Evolutionary conservation across 2,888 invertebrate genomes (phyloP).

Genomic region (Brachycybe producta): DNA sequence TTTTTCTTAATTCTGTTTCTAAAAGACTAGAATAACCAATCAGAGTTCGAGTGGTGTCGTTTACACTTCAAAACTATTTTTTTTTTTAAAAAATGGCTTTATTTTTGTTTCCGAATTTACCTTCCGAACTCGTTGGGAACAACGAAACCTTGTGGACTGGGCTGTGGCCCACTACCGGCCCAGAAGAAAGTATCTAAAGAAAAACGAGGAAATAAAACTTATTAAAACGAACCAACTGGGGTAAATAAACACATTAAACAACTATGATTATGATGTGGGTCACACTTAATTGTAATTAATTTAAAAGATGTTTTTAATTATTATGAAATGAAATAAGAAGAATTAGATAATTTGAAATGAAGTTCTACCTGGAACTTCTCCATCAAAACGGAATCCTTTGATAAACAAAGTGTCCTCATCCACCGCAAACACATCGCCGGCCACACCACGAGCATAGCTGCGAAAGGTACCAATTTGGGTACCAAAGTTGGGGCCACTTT

Average conservation of each 20-base stretch:
- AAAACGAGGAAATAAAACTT: neutral
- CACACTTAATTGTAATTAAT: no score
- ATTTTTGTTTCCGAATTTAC: constrained; percentile 11
- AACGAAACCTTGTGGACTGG: constrained; percentile 17
- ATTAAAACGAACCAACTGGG: neutral
- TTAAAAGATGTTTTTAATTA: no score
- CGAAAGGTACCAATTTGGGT: constrained; percentile 13
- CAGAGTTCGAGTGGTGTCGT: no score
- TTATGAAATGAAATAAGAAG: no score
- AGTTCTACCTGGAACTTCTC: constrained; percentile 65
- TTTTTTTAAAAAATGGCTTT: no score
- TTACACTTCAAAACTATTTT: no score
- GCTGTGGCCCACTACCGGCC: constrained; percentile 16
- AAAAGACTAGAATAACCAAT: no score
- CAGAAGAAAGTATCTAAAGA: constrained; percentile 19
- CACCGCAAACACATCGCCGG: constrained; percentile 70
- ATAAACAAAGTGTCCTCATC: constrained; percentile 75
- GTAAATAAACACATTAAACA: no score
- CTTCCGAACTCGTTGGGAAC: constrained; percentile 16
- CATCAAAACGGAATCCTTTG: constrained; percentile 78
- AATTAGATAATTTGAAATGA: neutral
- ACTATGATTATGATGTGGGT: no score
- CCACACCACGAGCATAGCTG: constrained; percentile 14
- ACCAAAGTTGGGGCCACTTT: constrained; percentile 14
- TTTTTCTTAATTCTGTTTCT: no score